Conservation (phyloP, 2,113 vertebrate species). For the Thalassarche chlororhynchos region DNA sequence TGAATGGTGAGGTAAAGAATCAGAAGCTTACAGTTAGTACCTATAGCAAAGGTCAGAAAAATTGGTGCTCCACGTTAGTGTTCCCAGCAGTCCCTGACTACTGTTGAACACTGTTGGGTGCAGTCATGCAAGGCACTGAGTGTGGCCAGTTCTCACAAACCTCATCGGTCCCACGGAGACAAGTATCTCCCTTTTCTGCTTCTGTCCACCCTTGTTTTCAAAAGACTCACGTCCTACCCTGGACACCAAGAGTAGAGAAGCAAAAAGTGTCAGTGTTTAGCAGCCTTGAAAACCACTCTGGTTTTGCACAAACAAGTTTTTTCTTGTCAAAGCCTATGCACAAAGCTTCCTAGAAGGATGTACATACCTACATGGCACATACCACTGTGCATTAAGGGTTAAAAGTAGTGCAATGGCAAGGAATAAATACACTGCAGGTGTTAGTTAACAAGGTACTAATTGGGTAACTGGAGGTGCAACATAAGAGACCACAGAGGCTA, state of each 20-base stretch:
- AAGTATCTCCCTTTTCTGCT: not conserved
- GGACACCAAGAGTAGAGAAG: not conserved
- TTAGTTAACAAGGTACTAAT: slow-evolving; percentile 53
- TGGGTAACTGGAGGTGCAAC: slow-evolving; percentile 24
- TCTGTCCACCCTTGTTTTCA: not conserved
- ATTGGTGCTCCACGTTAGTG: accelerated
- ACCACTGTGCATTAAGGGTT: not conserved
- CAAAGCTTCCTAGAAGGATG: not conserved
- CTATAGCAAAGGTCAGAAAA: not conserved
- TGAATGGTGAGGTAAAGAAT: not conserved
- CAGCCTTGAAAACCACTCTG: not conserved
- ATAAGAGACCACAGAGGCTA: slow-evolving; percentile 33
- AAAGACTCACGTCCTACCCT: not conserved
- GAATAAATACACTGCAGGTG: slow-evolving; percentile 37
- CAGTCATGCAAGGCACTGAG: not conserved
- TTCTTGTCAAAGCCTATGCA: not conserved
- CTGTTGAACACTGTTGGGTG: not conserved
- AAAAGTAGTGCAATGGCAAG: not conserved
- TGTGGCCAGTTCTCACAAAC: not conserved
- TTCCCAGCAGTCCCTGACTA: not conserved
- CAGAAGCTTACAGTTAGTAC: not conserved
- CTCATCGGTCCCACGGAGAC: not conserved
- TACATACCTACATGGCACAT: not conserved
- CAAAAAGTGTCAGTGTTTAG: not conserved
- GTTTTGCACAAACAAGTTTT: not conserved